Evolutionary conservation across 2,888 invertebrate genomes (phyloP).

Genomic region (Branchipolynoe longqiensis): DNA sequence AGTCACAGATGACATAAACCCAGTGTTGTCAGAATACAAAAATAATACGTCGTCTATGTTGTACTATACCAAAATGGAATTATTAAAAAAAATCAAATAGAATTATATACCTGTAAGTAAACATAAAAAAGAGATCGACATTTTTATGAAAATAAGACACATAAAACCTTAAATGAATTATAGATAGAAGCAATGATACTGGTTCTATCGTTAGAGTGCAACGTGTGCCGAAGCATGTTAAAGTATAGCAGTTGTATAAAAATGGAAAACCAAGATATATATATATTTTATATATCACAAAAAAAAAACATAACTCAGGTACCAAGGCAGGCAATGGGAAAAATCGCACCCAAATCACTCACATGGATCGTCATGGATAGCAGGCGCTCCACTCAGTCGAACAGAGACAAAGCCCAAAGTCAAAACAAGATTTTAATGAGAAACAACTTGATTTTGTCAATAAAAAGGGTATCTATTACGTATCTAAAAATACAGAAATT

Average conservation of each 20-base stretch:
- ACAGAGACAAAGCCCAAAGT: too few relatives aligned
- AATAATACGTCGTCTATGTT: slow-evolving; percentile 42
- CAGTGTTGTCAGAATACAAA: slow-evolving; percentile 47
- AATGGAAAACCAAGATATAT: slow-evolving; percentile 6
- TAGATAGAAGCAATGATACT: background rate
- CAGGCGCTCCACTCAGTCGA: too few relatives aligned
- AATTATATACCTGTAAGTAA: slow-evolving; percentile 31
- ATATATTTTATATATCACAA: too few relatives aligned
- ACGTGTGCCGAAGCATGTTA: background rate
- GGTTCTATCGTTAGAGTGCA: background rate
- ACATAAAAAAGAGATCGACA: slow-evolving; percentile 27
- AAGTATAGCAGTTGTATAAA: slow-evolving; percentile 47
- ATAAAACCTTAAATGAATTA: background rate
- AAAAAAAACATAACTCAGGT: too few relatives aligned
- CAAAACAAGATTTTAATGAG: too few relatives aligned
- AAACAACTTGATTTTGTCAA: too few relatives aligned
- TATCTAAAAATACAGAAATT: too few relatives aligned
- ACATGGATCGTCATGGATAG: too few relatives aligned
- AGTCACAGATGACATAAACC: slow-evolving; percentile 51
- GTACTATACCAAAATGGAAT: slow-evolving; percentile 40
- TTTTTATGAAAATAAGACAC: slow-evolving; percentile 7
- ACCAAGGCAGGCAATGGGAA: too few relatives aligned
- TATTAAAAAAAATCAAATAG: background rate
- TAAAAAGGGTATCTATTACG: too few relatives aligned
- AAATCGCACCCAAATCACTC: background rate